These are phyloP conservation scores for Eulacestoma nigropectus DNA, from an alignment of 2,113 vertebrate species.

Conservation along the genomic window DNA sequence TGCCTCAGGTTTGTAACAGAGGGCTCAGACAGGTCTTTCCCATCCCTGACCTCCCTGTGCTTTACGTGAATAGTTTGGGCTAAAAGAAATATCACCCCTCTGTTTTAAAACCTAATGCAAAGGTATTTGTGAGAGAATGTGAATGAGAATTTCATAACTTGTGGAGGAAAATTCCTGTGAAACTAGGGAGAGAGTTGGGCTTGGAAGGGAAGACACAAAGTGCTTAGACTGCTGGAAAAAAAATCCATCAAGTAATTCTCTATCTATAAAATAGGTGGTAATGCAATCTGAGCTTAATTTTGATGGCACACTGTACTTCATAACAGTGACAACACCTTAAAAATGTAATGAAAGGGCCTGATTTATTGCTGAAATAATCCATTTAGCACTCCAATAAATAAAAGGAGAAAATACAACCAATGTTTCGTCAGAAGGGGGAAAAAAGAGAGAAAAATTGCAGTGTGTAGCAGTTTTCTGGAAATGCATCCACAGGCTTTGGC, in stretches of 20 bases:
- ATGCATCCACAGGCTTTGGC: neutral
- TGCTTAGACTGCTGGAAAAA: conserved; percentile 45
- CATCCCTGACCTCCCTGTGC: neutral
- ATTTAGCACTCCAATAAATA: conserved; percentile 67
- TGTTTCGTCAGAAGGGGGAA: neutral
- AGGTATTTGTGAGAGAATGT: neutral
- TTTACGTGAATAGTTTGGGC: neutral
- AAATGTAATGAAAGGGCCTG: conserved; percentile 60
- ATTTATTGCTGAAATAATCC: conserved; percentile 65
- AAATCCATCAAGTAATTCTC: conserved; percentile 58
- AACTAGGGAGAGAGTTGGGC: neutral
- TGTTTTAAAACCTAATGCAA: neutral
- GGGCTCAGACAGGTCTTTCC: neutral
- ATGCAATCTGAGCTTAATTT: conserved; percentile 67
- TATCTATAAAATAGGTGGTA: conserved; percentile 59
- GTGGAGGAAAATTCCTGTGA: neutral
- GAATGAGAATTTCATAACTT: neutral
- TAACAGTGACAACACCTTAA: conserved; percentile 67
- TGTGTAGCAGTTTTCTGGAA: conserved; percentile 21
- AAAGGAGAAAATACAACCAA: conserved; percentile 60
- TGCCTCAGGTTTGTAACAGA: fast-evolving
- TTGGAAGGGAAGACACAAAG: neutral
- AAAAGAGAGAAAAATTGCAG: conserved; percentile 20
- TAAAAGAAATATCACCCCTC: neutral
- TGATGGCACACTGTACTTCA: conserved; percentile 64